Conservation (phyloP, 2,797 vertebrate genomes). For the Ciconia nigra region DNA sequence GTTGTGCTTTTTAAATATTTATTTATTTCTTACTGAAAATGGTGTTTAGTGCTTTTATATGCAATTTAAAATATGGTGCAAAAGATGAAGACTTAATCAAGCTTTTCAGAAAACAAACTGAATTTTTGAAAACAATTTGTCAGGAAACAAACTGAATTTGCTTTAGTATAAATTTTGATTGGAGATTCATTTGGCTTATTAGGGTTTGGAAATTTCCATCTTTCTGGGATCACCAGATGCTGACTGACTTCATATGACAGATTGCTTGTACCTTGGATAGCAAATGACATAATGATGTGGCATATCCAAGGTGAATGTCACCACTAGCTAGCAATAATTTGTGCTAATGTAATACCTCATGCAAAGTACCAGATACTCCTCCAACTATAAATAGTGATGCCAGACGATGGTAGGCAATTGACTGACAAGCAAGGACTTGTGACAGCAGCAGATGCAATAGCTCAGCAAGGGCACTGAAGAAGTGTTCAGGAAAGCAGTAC, state of each 20-base stretch:
- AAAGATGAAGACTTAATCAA: not conserved
- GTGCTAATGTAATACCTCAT: conserved; percentile 53
- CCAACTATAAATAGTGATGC: conserved; percentile 41
- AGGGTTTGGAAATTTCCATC: not conserved
- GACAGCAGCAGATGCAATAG: not conserved
- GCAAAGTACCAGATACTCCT: conserved; percentile 30
- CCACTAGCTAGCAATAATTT: conserved; percentile 38
- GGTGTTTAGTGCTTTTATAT: not conserved
- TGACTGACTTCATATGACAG: conserved; percentile 23
- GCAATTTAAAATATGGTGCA: not conserved
- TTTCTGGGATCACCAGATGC: not conserved
- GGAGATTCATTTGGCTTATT: not conserved
- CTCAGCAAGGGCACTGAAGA: conserved; percentile 19
- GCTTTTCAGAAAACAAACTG: not conserved
- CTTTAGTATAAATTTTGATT: not conserved
- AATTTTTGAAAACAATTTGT: not conserved
- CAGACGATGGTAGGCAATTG: not conserved
- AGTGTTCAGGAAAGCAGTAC: not conserved
- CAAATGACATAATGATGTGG: conserved; percentile 40
- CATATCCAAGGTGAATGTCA: conserved; percentile 48
- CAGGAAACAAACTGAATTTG: not conserved
- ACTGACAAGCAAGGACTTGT: not conserved
- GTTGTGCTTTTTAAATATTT: not conserved
- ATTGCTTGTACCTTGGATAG: not conserved
- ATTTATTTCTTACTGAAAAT: not conserved